A percentile compares a stretch with the other conserved stretches of the same genome.
These are phyloP conservation scores for Euplagia quadripunctaria DNA, from an alignment of 2,888 invertebrate species.

Conservation along the genomic window DNA sequence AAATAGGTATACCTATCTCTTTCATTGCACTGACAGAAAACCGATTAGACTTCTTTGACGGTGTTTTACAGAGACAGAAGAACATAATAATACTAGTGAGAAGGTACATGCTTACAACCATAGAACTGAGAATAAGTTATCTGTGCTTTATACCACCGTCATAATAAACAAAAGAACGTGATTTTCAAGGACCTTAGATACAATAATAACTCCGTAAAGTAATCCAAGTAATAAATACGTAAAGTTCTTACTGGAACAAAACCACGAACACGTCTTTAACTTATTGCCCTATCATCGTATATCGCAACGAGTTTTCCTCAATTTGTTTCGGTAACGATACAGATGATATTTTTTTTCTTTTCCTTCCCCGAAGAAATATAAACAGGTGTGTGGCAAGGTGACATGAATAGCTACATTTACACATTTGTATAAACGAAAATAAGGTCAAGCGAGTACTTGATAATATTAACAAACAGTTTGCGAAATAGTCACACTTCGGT, in stretches of 20 bases:
- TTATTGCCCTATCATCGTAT: slow-evolving; percentile 6
- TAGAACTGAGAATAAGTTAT: no score
- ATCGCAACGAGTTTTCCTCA: slow-evolving; percentile 21
- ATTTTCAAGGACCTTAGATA: background rate
- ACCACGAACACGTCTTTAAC: background rate
- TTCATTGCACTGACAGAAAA: background rate
- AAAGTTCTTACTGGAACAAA: background rate
- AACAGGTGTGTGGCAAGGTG: slow-evolving; percentile 29
- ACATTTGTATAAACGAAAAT: slow-evolving; percentile 49
- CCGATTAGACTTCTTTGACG: background rate
- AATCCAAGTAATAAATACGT: background rate
- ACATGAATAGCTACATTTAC: slow-evolving; percentile 39
- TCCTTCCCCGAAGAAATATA: background rate
- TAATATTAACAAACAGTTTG: slow-evolving; percentile 58
- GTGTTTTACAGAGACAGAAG: background rate
- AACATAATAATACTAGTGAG: background rate
- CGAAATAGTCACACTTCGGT: slow-evolving; percentile 68
- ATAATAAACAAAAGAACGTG: background rate
- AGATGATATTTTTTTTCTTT: slow-evolving; percentile 18
- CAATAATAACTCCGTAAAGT: background rate
- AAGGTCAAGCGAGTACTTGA: slow-evolving; percentile 50
- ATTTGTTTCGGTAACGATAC: slow-evolving; percentile 18
- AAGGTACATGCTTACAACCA: no score
- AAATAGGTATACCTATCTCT: background rate
- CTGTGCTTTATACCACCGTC: no score